Conservation (phyloP, 2,888 invertebrate species). For the Branchipolynoe longqiensis region DNA sequence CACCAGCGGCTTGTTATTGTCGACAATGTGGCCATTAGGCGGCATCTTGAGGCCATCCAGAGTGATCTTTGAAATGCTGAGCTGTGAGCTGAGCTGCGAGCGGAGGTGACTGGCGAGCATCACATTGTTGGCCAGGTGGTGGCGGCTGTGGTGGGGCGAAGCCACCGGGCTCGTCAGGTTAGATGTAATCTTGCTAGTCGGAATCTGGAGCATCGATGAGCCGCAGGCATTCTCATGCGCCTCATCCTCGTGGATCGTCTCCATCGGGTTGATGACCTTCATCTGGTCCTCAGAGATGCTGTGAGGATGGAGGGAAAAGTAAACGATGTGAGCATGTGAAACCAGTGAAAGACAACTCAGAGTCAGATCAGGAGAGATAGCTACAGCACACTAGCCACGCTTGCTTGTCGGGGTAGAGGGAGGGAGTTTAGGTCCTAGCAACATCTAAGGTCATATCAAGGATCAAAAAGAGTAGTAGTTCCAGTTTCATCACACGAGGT, state of each 20-base stretch:
- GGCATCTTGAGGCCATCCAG: conserved; percentile 60
- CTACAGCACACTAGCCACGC: too few relatives aligned
- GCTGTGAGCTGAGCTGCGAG: conserved; percentile 16
- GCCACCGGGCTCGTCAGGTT: conserved; percentile 39
- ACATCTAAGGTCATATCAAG: too few relatives aligned
- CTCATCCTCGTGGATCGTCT: conserved; percentile 68
- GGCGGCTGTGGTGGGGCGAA: conserved; percentile 57
- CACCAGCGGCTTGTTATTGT: conserved; percentile 58
- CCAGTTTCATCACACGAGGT: too few relatives aligned
- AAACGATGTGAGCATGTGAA: too few relatives aligned
- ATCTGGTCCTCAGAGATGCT: conserved; percentile 68
- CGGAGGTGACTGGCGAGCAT: conserved; percentile 64
- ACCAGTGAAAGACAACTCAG: too few relatives aligned
- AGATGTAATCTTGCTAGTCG: conserved; percentile 7
- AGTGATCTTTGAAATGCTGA: conserved; percentile 60
- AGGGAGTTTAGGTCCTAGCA: too few relatives aligned
- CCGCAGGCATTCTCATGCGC: conserved; percentile 28
- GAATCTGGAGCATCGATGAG: neutral
- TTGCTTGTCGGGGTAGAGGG: too few relatives aligned
- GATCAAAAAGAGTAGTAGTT: too few relatives aligned
- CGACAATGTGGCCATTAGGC: conserved; percentile 39
- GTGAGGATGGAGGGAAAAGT: neutral
- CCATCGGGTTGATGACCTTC: conserved; percentile 68
- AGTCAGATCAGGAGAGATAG: too few relatives aligned
- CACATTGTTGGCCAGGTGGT: conserved; percentile 63